These are phyloP conservation scores for Neoseiulus cucumeris DNA, from an alignment of 1,140 invertebrate genomes.

Conservation along the genomic window DNA sequence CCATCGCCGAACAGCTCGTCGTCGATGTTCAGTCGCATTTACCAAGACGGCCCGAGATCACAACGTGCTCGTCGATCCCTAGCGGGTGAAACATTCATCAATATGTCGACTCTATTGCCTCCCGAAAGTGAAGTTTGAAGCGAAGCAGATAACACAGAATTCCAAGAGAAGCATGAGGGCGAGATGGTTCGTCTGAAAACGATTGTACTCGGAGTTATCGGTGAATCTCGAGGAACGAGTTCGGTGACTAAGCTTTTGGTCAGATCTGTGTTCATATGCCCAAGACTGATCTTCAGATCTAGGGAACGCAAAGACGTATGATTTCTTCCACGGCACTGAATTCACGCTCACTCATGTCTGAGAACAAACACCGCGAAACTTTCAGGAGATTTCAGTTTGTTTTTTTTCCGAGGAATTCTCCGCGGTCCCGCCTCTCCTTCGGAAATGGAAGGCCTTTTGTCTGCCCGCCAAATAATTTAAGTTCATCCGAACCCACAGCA, in stretches of 20 bases:
- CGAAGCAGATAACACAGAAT: neutral
- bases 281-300: neutral
- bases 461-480: too few relatives aligned
- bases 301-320: neutral
- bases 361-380: too few relatives aligned
- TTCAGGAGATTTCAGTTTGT: too few relatives aligned
- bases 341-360: too few relatives aligned
- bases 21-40: neutral
- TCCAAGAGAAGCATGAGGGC: neutral
- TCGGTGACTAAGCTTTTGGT: neutral
- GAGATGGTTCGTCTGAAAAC: neutral
- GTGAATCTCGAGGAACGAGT: too few relatives aligned
- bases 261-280: neutral
- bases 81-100: neutral
- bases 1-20: neutral
- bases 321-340: too few relatives aligned
- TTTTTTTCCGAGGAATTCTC: too few relatives aligned
- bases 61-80: neutral
- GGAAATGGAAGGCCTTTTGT: too few relatives aligned
- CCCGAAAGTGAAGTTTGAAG: conserved; percentile 8
- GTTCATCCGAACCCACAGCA: too few relatives aligned
- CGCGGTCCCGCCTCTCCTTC: too few relatives aligned
- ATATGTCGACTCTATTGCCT: neutral
- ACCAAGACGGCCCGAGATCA: neutral
- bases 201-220: too few relatives aligned